Evolutionary conservation across 1,140 invertebrate species (phyloP).

Genomic region (Vollenhovia emeryi): DNA sequence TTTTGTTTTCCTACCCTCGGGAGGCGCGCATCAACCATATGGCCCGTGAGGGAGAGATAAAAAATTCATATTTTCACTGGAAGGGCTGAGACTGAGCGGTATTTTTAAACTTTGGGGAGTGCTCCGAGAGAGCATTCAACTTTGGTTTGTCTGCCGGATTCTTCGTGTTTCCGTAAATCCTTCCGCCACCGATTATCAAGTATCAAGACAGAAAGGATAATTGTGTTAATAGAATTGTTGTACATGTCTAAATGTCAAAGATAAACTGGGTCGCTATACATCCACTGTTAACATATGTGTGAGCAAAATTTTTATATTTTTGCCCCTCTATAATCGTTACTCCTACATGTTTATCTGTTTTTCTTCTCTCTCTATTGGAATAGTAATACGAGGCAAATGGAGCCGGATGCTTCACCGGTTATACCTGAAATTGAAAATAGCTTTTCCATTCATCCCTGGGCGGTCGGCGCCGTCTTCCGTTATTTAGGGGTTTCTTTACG

Average conservation of each 20-base stretch:
- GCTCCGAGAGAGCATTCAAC: constrained; percentile 64
- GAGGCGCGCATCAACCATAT: constrained; percentile 71
- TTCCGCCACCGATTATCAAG: not conserved
- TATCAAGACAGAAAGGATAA: not conserved
- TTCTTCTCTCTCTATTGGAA: not conserved
- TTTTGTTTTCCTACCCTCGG: constrained; percentile 67
- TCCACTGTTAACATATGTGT: not conserved
- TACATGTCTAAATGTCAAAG: not conserved
- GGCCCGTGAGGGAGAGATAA: constrained; percentile 72
- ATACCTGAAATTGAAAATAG: constrained; percentile 33
- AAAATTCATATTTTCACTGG: constrained; percentile 82
- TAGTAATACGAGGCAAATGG: constrained; percentile 8
- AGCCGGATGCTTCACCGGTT: not conserved
- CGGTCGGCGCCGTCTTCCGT: constrained; percentile 68
- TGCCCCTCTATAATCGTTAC: not conserved
- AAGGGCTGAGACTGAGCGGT: constrained; percentile 75
- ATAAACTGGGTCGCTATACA: not conserved
- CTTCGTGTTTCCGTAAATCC: constrained; percentile 44
- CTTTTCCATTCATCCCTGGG: constrained; percentile 26
- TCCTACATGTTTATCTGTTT: not conserved
- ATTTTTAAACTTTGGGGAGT: constrained; percentile 68
- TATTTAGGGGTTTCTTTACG: constrained; percentile 78
- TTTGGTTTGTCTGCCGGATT: constrained; percentile 49
- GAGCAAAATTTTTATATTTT: not conserved
- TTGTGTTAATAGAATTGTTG: not conserved